Conservation (phyloP, 2,797 vertebrate species). For the Muraenolepis orangiensis region DNA sequence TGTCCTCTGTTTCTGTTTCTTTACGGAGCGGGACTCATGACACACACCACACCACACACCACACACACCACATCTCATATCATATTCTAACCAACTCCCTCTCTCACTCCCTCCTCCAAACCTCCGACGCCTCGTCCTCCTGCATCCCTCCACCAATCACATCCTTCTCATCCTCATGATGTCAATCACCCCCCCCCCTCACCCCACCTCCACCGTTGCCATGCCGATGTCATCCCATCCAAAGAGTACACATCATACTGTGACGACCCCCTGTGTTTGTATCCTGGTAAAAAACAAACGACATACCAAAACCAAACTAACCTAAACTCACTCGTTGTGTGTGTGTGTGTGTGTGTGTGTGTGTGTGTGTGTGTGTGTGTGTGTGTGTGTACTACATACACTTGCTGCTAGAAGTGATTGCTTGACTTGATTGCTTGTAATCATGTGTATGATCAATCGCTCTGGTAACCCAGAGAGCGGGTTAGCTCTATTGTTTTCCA, state of each 20-base stretch:
- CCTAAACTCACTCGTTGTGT: background rate
- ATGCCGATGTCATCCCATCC: slow-evolving; percentile 71
- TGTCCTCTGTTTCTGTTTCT: slow-evolving; percentile 38
- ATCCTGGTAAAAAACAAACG: slow-evolving; percentile 73
- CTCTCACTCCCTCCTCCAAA: slow-evolving; percentile 27
- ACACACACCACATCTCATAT: slow-evolving; percentile 43
- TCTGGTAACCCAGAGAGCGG: too few relatives aligned
- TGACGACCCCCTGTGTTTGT: slow-evolving; percentile 79
- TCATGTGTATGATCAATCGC: too few relatives aligned
- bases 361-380: too few relatives aligned
- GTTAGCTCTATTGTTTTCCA: too few relatives aligned
- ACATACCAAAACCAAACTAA: slow-evolving; percentile 13
- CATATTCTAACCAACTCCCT: slow-evolving; percentile 52
- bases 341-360: too few relatives aligned
- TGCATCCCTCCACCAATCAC: slow-evolving; percentile 26
- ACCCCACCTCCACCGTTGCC: slow-evolving; percentile 53
- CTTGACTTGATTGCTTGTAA: too few relatives aligned
- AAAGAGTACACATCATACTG: slow-evolving; percentile 80
- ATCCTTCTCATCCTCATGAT: slow-evolving; percentile 55
- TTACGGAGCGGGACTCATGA: slow-evolving; percentile 38
- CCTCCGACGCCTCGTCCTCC: background rate
- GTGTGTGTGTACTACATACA: too few relatives aligned
- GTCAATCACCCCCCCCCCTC: slow-evolving; percentile 65
- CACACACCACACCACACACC: slow-evolving; percentile 35
- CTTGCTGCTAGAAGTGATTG: too few relatives aligned